Base-by-base conservation (phyloP, 2,888 invertebrate species). In the Chrysomela aeneicollis region DNA sequence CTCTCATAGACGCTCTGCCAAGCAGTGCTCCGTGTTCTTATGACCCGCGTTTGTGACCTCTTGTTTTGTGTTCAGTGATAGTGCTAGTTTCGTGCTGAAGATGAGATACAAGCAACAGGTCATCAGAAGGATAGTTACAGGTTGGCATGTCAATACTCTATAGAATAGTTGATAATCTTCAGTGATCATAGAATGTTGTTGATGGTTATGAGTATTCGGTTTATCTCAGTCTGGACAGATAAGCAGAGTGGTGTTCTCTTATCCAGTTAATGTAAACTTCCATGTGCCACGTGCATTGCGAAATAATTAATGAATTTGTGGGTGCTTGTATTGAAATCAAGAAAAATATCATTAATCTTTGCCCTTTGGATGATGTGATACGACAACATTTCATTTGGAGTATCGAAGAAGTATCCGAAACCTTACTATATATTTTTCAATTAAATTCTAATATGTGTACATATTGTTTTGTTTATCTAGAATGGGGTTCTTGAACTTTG, bases 51-150 rank as follows among this genome's bases (percentile, higher is more conserved):
- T 64, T 65, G 68, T 69, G 69, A 71, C 71, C 67, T 68, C 68
- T 72, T 51, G 32, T 64, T 50, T 67, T 62, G 61, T 63, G 59
- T 50, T 30, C 18, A 19, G 49, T 63, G 50, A 30, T 63, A 49
- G 67, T 67, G 63, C 61, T 46, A 54, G 61, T 59, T 64, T 58
- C 58, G 22, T 60, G 57, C 64, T 53, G 49, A 67, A 65, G 32
- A 78, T 78, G 78, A 71, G 78, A 64, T 76, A 71, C 71, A 78
- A 78, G 59, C 77, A 78, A 66, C 71, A 71, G 53, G 73, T 73
- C 51, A 77, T 76, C 50, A 73, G 78, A 53, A 72, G 77, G 62
- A 77, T 78, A 51, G 47, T 76, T 60, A 57, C 68, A 73, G 73
- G 72, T 71, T 59, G 46, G 57, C 10, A n/a, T 42, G 2, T 9